Evolutionary conservation across 1,140 invertebrate species (phyloP).

Genomic region (Nomia melanderi): DNA sequence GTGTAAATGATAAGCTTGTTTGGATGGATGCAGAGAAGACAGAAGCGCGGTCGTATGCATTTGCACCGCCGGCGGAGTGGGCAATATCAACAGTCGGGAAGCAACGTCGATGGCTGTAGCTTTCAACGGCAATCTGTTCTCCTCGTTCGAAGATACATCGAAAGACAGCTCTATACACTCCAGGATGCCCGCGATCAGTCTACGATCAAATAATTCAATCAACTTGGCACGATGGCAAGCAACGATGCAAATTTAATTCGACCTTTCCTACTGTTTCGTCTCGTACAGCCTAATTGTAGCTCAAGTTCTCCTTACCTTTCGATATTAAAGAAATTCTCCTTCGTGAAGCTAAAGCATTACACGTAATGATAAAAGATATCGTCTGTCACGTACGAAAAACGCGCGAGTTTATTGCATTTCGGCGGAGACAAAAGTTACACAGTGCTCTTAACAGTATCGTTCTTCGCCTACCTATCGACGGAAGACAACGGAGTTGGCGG

Average conservation of each 20-base stretch:
- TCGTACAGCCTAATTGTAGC: background rate
- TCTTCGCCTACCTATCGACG: conserved; percentile 81
- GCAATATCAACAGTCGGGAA: conserved; percentile 90
- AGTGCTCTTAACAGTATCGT: background rate
- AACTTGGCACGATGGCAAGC: no score
- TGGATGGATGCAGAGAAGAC: conserved; percentile 88
- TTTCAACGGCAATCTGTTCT: conserved; percentile 77
- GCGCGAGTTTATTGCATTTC: background rate
- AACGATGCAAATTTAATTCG: background rate
- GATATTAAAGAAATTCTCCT: conserved; percentile 76
- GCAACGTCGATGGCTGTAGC: conserved; percentile 87
- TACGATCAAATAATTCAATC: conserved; percentile 69
- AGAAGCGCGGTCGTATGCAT: conserved; percentile 90
- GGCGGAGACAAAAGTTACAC: background rate
- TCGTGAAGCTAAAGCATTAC: conserved; percentile 74
- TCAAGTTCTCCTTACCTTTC: conserved; percentile 74
- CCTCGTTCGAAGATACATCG: conserved; percentile 80
- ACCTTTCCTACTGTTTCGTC: background rate
- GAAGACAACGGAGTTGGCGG: conserved; percentile 79
- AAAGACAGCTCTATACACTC: conserved; percentile 88
- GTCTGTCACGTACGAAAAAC: conserved; percentile 1
- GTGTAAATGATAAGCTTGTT: conserved; percentile 90
- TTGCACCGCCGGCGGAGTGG: conserved; percentile 90
- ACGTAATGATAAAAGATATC: conserved; percentile 65
- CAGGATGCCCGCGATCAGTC: conserved; percentile 87